Evolutionary conservation across 2,888 invertebrate species (phyloP).

Genomic region (Camponotus fellah): DNA sequence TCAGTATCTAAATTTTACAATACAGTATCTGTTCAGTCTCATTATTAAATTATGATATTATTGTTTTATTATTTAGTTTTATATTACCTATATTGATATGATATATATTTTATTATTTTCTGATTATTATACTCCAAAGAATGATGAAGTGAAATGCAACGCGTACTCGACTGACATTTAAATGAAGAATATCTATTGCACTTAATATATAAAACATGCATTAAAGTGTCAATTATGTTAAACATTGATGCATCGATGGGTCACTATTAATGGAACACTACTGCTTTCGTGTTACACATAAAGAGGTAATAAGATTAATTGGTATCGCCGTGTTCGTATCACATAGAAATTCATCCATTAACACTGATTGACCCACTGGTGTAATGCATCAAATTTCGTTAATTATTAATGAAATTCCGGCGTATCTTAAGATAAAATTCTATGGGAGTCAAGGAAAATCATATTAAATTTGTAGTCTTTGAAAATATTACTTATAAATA

Average conservation of each 20-base stretch:
- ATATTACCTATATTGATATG: background rate
- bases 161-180: background rate
- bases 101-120: conserved; percentile 15
- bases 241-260: conserved; percentile 28
- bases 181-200: background rate
- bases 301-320: conserved; percentile 12
- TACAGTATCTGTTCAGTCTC: background rate
- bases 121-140: background rate
- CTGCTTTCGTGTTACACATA: conserved; percentile 12
- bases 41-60: background rate
- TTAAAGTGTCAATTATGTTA: conserved; percentile 11
- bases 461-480: background rate
- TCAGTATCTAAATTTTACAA: background rate
- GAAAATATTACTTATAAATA: conserved; percentile 18
- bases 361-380: conserved; percentile 17
- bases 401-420: background rate
- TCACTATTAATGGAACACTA: conserved; percentile 10
- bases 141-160: background rate
- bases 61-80: background rate
- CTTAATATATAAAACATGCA: conserved; percentile 34
- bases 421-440: background rate
- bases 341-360: conserved; percentile 27
- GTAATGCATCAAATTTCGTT: conserved; percentile 8
- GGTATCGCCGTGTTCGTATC: background rate
- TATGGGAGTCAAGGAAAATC: background rate